phyloP scores from a whole-genome alignment of 2,113 vertebrate genomes.

The Suncus etruscus region DNA sequence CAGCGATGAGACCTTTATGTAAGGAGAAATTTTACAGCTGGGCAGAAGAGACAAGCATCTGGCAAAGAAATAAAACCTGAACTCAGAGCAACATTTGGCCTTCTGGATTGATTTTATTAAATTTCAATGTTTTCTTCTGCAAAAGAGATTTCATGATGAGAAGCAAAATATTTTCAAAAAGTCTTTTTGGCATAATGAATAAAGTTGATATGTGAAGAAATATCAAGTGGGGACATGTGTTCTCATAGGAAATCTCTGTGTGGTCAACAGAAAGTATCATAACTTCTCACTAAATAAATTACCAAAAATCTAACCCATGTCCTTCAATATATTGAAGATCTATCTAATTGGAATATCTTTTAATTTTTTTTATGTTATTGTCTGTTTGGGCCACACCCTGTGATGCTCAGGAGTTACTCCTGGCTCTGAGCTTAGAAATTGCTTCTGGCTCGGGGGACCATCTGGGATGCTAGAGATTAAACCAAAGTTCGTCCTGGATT shows the following conservation, averaged over 20 bases:
- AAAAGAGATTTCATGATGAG: slow-evolving; percentile 56
- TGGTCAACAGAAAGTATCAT: neutral
- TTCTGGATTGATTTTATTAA: slow-evolving; percentile 48
- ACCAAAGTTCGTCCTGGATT: too few species aligned
- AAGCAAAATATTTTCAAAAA: slow-evolving; percentile 38
- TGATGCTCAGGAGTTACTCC: too few species aligned
- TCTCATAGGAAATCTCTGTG: neutral
- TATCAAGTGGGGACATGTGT: neutral
- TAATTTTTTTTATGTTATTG: too few species aligned
- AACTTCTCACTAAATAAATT: accelerated
- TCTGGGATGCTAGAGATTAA: too few species aligned
- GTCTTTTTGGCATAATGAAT: neutral
- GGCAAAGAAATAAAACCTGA: slow-evolving; percentile 51
- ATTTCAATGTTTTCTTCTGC: slow-evolving; percentile 66
- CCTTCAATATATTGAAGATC: too few species aligned
- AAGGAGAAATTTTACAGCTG: slow-evolving; percentile 56
- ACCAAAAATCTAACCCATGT: neutral
- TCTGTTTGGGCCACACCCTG: too few species aligned
- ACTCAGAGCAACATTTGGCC: slow-evolving; percentile 48
- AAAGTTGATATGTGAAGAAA: neutral
- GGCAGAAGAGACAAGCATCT: slow-evolving; percentile 56
- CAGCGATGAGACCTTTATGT: neutral
- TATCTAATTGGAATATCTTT: neutral
- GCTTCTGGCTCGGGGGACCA: too few species aligned
- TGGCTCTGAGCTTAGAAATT: too few species aligned